Evolutionary conservation across 2,888 invertebrate genomes (phyloP).

Genomic region (Drosophila planitibia): DNA sequence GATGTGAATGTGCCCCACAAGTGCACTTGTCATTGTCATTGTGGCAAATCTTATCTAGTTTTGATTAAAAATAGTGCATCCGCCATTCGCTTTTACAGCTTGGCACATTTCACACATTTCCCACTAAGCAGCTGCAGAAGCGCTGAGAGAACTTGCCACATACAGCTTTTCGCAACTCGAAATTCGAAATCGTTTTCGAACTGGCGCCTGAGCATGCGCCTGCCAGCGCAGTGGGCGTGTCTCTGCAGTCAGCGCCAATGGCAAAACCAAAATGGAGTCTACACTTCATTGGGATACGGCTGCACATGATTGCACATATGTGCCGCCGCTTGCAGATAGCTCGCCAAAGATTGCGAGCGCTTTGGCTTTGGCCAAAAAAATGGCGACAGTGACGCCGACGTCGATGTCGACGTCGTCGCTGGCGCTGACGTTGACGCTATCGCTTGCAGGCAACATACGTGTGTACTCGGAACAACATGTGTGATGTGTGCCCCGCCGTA

Average conservation of each 20-base stretch:
- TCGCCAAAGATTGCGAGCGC: conserved; percentile 69
- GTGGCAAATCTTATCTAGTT: conserved; percentile 68
- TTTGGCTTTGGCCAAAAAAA: conserved; percentile 29
- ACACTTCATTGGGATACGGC: conserved; percentile 65
- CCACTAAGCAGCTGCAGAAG: conserved; percentile 72
- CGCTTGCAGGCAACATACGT: conserved; percentile 85
- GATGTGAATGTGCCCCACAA: conserved; percentile 30
- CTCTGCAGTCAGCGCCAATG: conserved; percentile 77
- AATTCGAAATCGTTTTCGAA: conserved; percentile 51
- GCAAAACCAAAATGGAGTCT: conserved; percentile 84
- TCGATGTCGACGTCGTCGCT: conserved; percentile 32
- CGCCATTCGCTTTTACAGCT: conserved; percentile 54
- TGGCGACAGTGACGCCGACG: conserved; percentile 20
- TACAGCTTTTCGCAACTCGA: conserved; percentile 31
- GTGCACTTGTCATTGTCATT: conserved; percentile 67
- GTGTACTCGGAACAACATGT: conserved; percentile 85
- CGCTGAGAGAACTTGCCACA: conserved; percentile 8
- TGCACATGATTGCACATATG: conserved; percentile 82
- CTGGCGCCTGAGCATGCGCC: conserved; percentile 66
- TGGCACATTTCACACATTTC: conserved; percentile 68
- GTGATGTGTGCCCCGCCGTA: conserved; percentile 86
- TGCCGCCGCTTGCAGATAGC: conserved; percentile 75
- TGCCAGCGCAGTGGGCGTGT: conserved; percentile 54
- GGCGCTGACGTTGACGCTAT: conserved; percentile 74
- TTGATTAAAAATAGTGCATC: conserved; percentile 53